phyloP scores from a whole-genome alignment of 2,797 vertebrate genomes.

The Siniperca scherzeri region DNA sequence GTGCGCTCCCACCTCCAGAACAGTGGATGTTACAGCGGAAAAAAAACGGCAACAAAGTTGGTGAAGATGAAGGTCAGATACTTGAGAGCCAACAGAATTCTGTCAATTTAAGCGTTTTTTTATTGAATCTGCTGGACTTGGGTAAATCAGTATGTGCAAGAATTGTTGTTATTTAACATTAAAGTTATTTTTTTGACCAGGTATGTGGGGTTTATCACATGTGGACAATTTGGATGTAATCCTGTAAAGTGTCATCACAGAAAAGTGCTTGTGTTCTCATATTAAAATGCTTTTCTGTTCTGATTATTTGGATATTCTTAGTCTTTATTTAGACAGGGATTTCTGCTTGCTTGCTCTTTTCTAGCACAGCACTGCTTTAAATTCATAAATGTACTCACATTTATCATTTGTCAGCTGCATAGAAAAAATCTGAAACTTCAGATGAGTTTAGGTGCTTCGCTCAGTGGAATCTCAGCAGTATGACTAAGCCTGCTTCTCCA shows the following conservation, averaged over 20 bases:
- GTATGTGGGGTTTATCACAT: background rate
- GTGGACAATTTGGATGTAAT: background rate
- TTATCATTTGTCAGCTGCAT: background rate
- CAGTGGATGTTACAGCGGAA: slow-evolving; percentile 85
- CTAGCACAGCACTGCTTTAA: slow-evolving; percentile 20
- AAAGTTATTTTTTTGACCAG: background rate
- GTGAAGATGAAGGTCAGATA: slow-evolving; percentile 80
- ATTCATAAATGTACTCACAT: slow-evolving; percentile 3
- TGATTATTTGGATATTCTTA: background rate
- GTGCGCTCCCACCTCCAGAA: slow-evolving; percentile 73
- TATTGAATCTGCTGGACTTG: slow-evolving; percentile 15
- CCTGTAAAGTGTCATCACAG: background rate
- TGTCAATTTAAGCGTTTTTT: slow-evolving; percentile 18
- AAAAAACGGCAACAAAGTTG: slow-evolving; percentile 69
- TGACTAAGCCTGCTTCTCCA: slow-evolving; percentile 4
- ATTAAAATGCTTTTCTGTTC: background rate
- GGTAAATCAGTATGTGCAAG: slow-evolving; percentile 10
- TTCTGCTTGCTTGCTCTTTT: slow-evolving; percentile 23
- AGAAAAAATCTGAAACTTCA: background rate
- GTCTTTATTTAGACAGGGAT: background rate
- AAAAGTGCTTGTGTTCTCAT: background rate
- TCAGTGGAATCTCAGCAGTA: background rate
- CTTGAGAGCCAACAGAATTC: slow-evolving; percentile 21
- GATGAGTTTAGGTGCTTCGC: background rate
- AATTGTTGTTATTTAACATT: background rate